phyloP scores from a whole-genome alignment of 1,140 invertebrate species.

The Drosophila bifasciata region DNA sequence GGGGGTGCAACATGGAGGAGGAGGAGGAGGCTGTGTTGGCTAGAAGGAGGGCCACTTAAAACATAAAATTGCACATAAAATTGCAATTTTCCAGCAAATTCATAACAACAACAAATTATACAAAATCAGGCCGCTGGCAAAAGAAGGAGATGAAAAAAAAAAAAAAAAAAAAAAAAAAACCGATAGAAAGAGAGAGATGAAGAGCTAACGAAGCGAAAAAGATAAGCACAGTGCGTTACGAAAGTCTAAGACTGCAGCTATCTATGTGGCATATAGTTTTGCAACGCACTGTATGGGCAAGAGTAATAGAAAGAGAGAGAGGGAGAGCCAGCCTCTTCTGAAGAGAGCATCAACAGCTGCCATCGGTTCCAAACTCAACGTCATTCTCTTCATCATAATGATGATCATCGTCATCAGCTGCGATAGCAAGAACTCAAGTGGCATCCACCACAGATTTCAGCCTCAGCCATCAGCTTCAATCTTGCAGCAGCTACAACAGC shows the following conservation, averaged over 20 bases:
- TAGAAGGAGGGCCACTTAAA: slow-evolving; percentile 34
- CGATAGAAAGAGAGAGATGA: slow-evolving; percentile 11
- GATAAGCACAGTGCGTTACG: background rate
- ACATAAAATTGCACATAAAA: slow-evolving; percentile 80
- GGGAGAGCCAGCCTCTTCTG: background rate
- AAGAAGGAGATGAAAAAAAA: slow-evolving; percentile 6
- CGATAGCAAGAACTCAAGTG: slow-evolving; percentile 71
- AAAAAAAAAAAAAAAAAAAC: background rate
- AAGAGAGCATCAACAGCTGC: slow-evolving; percentile 64
- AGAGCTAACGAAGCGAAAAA: background rate
- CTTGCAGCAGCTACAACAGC: background rate
- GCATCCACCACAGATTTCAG: slow-evolving; percentile 43
- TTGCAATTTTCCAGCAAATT: slow-evolving; percentile 81
- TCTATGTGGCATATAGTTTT: background rate
- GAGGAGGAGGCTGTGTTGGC: slow-evolving; percentile 20
- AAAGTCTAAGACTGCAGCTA: background rate
- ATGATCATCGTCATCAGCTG: slow-evolving; percentile 42
- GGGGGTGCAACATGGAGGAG: slow-evolving; percentile 14
- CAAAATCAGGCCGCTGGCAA: slow-evolving; percentile 69
- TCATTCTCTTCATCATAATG: slow-evolving; percentile 17
- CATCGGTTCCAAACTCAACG: slow-evolving; percentile 51
- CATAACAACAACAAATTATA: slow-evolving; percentile 65
- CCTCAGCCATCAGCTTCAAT: slow-evolving; percentile 19
- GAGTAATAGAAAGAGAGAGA: slow-evolving; percentile 12
- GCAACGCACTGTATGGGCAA: slow-evolving; percentile 52